A percentile compares a stretch with the other conserved stretches of the same genome.
Conservation (phyloP, 2,888 invertebrate species). For the Drosophila anomalata region DNA sequence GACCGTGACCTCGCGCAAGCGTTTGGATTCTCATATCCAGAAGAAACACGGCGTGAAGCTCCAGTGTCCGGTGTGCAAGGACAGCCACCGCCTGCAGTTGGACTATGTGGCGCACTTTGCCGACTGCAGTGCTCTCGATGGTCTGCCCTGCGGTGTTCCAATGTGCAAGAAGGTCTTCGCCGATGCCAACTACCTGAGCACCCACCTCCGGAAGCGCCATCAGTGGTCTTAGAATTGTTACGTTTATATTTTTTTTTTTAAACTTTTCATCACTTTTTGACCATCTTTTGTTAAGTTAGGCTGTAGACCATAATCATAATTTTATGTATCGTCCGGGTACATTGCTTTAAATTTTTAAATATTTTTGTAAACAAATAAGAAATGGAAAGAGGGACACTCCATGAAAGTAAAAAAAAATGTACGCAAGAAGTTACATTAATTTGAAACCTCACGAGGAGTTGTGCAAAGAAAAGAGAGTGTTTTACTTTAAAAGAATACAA, state of each 20-base stretch:
- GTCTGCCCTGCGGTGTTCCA: constrained; percentile 47
- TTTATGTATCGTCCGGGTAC: neutral
- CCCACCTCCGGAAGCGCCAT: constrained; percentile 56
- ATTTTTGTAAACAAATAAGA: neutral
- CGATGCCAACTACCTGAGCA: constrained; percentile 27
- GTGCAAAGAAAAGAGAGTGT: neutral
- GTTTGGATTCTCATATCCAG: constrained; percentile 52
- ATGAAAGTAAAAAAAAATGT: neutral
- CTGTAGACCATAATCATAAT: neutral
- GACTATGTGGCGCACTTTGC: constrained; percentile 53
- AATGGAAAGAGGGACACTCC: neutral
- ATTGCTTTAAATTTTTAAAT: neutral
- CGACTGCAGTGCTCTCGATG: constrained; percentile 17
- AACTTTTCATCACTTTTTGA: constrained; percentile 5
- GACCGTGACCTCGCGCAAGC: constrained; percentile 38
- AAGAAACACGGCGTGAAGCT: constrained; percentile 48
- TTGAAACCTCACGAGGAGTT: neutral
- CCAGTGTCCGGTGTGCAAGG: constrained; percentile 39
- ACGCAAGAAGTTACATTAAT: neutral
- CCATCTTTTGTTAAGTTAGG: neutral
- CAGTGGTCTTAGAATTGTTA: constrained; percentile 14
- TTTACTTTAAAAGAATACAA: neutral
- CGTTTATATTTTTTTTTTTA: constrained; percentile 6
- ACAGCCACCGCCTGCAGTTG: neutral
- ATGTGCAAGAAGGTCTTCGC: constrained; percentile 47